Evolutionary conservation across 2,888 invertebrate genomes (phyloP), one percentile per base, ranked within the genome.

Genomic region (Ochropleura leucogaster): DNA sequence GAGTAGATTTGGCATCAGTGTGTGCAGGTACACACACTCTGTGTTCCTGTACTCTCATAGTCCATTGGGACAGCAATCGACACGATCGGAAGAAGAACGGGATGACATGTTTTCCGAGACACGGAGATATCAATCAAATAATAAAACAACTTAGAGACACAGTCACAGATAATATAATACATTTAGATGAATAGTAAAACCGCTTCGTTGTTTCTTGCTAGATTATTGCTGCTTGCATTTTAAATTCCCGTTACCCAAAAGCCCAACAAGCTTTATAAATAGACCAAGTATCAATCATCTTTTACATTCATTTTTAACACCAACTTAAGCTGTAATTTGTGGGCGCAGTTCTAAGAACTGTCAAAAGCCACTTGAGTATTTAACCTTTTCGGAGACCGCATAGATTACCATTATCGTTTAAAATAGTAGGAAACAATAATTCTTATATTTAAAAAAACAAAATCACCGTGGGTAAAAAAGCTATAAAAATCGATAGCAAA

Each of bases 401-500:
- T 64, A 69, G 51, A 72, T 62, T 80, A 72, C 68, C 62, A 69
- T 55, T 66, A 59, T 74, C 69, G 62, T 69, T 63, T 53, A 40
- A 72, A 44, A 72, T 55, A 30, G 68, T 69, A 69, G 71, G 55
- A 64, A 64, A 57, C 10, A 14, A 53, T 62, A 64, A 68, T 68
- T 44, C 55, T 70, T 82, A 59, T 68, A 76, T 66, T 82, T 79
- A 71, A 80, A 30, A n/a, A 30, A 30, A 2, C 30, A 30, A 75
- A 64, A 72, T 71, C 53, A 40, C 74, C 76, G 74, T 77, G 71
- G 64, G 77, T 81, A 74, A 79, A 87, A 83, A 77, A 75, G 71
- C 78, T 59, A 87, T 87, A 83, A 87, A 85, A 86, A 85, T 73
- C 62, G 62, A 67, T 69, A 83, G 40, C 59, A 44, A 66, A 59